phyloP scores from a whole-genome alignment of 2,888 invertebrate genomes.

The Piscicola geometra region DNA sequence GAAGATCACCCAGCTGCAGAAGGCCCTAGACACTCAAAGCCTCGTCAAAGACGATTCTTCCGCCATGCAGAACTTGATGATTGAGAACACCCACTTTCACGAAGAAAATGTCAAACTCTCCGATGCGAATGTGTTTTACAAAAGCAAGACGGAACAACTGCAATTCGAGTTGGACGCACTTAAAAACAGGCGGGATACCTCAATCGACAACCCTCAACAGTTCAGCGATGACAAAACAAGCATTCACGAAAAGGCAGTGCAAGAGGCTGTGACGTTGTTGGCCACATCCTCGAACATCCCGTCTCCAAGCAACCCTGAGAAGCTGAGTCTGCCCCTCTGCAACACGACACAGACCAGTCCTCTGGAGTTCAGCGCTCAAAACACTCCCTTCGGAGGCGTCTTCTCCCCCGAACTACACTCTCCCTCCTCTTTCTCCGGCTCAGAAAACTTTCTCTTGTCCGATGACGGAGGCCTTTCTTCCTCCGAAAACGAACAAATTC shows the following conservation, averaged over 20 bases:
- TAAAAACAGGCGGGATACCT: not conserved
- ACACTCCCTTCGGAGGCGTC: no score
- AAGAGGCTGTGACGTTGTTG: not conserved
- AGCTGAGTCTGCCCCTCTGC: not conserved
- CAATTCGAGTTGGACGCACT: not conserved
- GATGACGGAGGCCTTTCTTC: conserved; percentile 33
- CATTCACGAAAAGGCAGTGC: not conserved
- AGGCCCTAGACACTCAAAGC: no score
- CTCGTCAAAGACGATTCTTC: not conserved
- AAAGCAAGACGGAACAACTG: conserved; percentile 17
- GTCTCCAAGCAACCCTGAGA: no score
- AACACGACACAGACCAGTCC: not conserved
- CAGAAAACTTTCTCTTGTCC: conserved; percentile 34
- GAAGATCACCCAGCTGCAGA: not conserved
- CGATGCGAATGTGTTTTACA: not conserved
- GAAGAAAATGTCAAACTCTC: conserved; percentile 22
- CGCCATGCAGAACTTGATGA: not conserved
- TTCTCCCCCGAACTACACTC: conserved; percentile 33
- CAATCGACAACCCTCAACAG: not conserved
- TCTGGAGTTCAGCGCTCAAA: no score
- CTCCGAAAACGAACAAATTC: conserved; percentile 35
- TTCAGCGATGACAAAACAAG: not conserved
- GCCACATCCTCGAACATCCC: not conserved
- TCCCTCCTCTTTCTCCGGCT: conserved; percentile 32
- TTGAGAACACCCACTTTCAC: conserved; percentile 5